These are phyloP conservation scores for Poliocrania exsul DNA, from an alignment of 2,797 vertebrate genomes.

Conservation along the genomic window DNA sequence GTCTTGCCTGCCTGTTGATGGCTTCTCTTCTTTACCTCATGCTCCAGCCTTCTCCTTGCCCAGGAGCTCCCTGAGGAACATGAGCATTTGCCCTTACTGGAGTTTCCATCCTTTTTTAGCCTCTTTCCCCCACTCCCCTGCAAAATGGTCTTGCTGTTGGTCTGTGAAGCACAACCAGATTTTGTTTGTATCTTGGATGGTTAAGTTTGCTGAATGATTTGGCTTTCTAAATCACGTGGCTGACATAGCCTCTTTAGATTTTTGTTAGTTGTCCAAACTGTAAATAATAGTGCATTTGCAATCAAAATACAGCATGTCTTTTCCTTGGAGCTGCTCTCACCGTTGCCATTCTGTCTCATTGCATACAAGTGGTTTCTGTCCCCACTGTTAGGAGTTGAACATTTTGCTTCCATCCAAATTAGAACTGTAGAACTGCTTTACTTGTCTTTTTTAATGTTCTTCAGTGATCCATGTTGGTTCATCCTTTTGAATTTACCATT, in stretches of 20 bases:
- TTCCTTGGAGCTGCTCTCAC: background rate
- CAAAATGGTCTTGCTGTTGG: background rate
- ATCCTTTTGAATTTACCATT: background rate
- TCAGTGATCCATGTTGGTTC: background rate
- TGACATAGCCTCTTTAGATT: background rate
- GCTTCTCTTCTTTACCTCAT: background rate
- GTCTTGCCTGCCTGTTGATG: background rate
- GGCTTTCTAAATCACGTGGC: background rate
- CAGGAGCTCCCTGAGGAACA: background rate
- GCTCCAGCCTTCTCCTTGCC: background rate
- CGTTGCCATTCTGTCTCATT: fast-evolving
- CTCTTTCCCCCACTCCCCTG: background rate
- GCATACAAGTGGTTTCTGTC: background rate
- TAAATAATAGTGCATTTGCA: background rate
- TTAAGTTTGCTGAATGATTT: background rate
- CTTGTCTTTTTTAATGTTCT: background rate
- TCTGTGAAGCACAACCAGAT: background rate
- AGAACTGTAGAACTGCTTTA: background rate
- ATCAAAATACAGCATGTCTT: background rate
- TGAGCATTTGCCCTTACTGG: background rate
- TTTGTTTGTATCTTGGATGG: background rate
- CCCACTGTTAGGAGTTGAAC: background rate
- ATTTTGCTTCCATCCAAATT: background rate
- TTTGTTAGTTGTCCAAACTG: background rate
- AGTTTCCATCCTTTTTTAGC: background rate